A percentile compares a stretch with the other conserved stretches of the same genome.
Conservation (phyloP, 2,113 vertebrate genomes). For the Enhydra lutris region DNA sequence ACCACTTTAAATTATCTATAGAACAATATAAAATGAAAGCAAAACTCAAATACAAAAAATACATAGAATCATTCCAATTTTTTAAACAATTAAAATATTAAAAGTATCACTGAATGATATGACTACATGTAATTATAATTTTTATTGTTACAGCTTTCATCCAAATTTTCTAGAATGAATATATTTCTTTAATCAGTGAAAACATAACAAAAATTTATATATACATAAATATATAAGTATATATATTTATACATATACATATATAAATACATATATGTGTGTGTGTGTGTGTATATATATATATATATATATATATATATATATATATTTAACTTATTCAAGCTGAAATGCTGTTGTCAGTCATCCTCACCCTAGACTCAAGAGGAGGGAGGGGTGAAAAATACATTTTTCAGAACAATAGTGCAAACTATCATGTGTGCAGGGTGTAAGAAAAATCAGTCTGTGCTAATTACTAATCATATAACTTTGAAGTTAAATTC, state of each 20-base stretch:
- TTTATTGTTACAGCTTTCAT: neutral
- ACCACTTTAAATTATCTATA: neutral
- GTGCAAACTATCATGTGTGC: neutral
- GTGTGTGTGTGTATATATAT: neutral
- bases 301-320: neutral
- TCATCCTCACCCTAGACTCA: neutral
- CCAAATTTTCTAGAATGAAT: slow-evolving; percentile 26
- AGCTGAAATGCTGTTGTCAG: neutral
- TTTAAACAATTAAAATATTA: slow-evolving; percentile 34
- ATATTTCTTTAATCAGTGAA: neutral
- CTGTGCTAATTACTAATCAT: neutral
- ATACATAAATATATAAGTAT: no score
- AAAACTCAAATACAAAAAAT: slow-evolving; percentile 6
- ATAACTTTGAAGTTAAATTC: slow-evolving; percentile 24
- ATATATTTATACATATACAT: no score
- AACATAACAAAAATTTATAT: neutral
- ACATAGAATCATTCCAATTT: neutral
- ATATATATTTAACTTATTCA: neutral
- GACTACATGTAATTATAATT: neutral
- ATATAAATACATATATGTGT: neutral
- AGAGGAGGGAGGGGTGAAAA: neutral
- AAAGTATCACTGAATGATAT: neutral
- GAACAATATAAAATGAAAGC: neutral
- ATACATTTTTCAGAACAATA: neutral
- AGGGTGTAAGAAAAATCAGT: neutral